These are phyloP conservation scores for Eupithecia centaureata DNA, from an alignment of 2,888 invertebrate species.

Conservation along the genomic window DNA sequence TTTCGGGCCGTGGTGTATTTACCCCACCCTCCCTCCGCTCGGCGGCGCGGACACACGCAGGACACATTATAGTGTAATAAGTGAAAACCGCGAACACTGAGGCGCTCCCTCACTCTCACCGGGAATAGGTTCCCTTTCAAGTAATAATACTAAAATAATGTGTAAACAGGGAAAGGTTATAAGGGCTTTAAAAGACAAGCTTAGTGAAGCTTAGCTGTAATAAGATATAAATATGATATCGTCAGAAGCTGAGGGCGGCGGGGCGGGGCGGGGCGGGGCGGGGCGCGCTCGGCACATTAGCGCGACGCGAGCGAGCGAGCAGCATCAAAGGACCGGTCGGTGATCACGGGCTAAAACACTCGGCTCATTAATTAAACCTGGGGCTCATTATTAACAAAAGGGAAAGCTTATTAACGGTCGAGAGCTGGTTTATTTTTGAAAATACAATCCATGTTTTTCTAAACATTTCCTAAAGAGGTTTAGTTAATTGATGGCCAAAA, in stretches of 20 bases:
- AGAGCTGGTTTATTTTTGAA: background rate
- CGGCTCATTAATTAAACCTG: conserved; percentile 10
- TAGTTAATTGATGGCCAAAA: background rate
- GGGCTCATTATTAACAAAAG: background rate
- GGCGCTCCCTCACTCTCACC: too few relatives aligned
- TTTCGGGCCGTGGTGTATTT: too few relatives aligned
- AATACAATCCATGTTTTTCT: background rate
- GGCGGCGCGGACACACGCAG: too few relatives aligned
- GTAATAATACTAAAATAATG: background rate
- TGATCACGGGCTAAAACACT: background rate
- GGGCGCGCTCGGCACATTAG: background rate
- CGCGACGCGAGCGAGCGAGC: background rate
- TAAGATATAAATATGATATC: background rate
- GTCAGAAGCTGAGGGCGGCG: background rate
- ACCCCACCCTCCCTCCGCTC: too few relatives aligned
- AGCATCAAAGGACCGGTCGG: background rate
- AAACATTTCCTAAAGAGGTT: background rate
- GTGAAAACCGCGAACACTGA: too few relatives aligned
- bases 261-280: background rate
- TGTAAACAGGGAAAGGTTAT: background rate
- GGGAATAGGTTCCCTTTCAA: too few relatives aligned
- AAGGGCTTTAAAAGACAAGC: too few relatives aligned
- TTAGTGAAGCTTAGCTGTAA: background rate
- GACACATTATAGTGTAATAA: too few relatives aligned
- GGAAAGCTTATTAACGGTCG: background rate